phyloP scores from a whole-genome alignment of 2,797 vertebrate species.

The Coregonus suidteri region DNA sequence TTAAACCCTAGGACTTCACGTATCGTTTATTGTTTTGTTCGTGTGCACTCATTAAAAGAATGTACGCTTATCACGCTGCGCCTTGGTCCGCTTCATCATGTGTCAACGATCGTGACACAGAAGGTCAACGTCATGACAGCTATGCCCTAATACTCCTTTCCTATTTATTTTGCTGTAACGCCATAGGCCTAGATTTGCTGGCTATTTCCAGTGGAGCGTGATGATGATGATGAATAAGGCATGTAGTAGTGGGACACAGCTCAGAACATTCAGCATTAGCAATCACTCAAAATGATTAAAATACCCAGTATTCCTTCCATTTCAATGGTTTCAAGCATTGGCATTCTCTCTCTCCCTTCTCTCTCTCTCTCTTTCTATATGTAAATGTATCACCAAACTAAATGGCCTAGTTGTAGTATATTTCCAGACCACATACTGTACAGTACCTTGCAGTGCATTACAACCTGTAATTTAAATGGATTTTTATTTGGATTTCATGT shows the following conservation, averaged over 20 bases:
- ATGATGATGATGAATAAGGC: background rate
- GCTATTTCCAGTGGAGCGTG: background rate
- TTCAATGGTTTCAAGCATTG: too few species aligned
- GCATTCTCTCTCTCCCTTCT: background rate
- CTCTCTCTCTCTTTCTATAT: background rate
- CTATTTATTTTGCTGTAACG: background rate
- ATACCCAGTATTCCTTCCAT: too few species aligned
- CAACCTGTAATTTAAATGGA: too few species aligned
- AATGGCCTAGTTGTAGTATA: background rate
- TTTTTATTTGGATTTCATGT: too few species aligned
- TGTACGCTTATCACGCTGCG: too few species aligned
- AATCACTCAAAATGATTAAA: too few species aligned
- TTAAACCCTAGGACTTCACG: too few species aligned
- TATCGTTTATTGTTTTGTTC: too few species aligned
- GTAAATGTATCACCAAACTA: background rate
- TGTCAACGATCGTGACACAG: background rate
- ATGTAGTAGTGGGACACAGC: background rate
- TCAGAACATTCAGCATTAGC: too few species aligned
- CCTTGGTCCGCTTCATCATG: too few species aligned
- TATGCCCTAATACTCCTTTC: slow-evolving; percentile 21
- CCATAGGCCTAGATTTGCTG: background rate
- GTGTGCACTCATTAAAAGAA: too few species aligned
- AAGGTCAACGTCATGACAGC: slow-evolving; percentile 22
- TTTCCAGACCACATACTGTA: background rate
- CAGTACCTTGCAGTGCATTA: too few species aligned